These are phyloP conservation scores for Buteo buteo DNA, from an alignment of 2,113 vertebrate genomes.

Conservation along the genomic window DNA sequence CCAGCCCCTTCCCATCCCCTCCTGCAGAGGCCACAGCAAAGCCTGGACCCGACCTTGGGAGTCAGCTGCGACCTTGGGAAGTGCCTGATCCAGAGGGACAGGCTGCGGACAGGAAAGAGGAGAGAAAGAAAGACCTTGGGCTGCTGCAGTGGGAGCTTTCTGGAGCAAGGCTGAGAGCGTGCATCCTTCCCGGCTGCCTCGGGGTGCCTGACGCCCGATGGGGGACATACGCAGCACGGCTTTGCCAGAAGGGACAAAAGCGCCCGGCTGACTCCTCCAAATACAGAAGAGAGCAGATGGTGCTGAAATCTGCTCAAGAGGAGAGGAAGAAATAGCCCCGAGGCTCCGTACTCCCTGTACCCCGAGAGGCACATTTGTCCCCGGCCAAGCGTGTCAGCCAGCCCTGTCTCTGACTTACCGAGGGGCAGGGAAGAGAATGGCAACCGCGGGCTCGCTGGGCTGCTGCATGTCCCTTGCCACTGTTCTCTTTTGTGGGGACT, in stretches of 20 bases:
- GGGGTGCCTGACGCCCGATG: not conserved
- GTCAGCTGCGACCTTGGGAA: conserved; percentile 28
- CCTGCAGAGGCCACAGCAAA: not conserved
- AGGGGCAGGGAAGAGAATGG: not conserved
- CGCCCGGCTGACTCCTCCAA: not conserved
- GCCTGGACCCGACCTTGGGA: not conserved
- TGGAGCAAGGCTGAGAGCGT: not conserved
- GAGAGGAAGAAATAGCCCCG: conserved; percentile 24
- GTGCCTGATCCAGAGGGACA: not conserved
- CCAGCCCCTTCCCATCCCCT: not conserved
- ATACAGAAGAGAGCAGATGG: conserved; percentile 52
- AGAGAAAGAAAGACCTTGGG: not conserved
- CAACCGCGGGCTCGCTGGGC: not conserved
- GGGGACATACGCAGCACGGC: not conserved
- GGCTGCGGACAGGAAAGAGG: not conserved
- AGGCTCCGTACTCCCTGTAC: conserved; percentile 3
- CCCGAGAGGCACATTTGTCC: conserved; percentile 11
- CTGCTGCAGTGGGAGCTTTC: not conserved
- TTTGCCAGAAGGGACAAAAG: conserved; percentile 44
- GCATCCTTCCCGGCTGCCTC: not conserved
- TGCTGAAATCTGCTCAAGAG: conserved; percentile 25
- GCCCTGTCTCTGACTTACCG: not conserved
- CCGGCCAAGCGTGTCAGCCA: not conserved
- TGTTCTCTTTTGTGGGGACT: not conserved
- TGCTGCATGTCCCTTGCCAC: not conserved